A percentile compares a stretch with the other conserved stretches of the same genome.
Conservation (phyloP, 2,113 vertebrate species). For the Heliornis fulica region DNA sequence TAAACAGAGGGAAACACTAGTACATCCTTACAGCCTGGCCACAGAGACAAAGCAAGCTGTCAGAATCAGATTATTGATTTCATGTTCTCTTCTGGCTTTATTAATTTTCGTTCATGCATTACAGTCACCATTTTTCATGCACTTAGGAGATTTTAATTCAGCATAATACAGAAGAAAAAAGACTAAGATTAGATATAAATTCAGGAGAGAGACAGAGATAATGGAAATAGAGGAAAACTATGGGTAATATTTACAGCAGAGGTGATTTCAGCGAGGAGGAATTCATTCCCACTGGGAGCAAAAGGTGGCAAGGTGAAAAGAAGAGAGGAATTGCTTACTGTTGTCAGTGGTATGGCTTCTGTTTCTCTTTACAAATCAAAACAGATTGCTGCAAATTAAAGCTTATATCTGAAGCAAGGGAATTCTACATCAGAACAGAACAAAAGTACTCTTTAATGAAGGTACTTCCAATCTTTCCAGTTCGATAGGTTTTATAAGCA, state of each 20-base stretch:
- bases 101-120: slow-evolving; percentile 44
- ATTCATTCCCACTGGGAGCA: neutral
- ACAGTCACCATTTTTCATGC: slow-evolving; percentile 33
- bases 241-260: neutral
- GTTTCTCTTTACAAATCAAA: neutral
- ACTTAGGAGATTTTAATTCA: slow-evolving; percentile 14
- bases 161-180: neutral
- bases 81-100: slow-evolving; percentile 52
- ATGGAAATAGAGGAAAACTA: neutral
- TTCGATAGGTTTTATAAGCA: neutral
- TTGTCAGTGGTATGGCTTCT: neutral
- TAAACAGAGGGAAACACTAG: slow-evolving; percentile 50
- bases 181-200: neutral
- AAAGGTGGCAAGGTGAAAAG: neutral
- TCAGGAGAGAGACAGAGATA: neutral
- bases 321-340: neutral
- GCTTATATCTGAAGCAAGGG: neutral
- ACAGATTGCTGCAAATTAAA: neutral
- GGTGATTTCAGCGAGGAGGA: neutral
- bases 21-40: slow-evolving; percentile 42
- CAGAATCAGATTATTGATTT: slow-evolving; percentile 60
- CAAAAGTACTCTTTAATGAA: neutral
- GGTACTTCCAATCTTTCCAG: neutral
- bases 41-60: slow-evolving; percentile 58
- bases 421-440: neutral